Conservation (phyloP, 2,888 invertebrate genomes). For the Nemurella pictetii region DNA sequence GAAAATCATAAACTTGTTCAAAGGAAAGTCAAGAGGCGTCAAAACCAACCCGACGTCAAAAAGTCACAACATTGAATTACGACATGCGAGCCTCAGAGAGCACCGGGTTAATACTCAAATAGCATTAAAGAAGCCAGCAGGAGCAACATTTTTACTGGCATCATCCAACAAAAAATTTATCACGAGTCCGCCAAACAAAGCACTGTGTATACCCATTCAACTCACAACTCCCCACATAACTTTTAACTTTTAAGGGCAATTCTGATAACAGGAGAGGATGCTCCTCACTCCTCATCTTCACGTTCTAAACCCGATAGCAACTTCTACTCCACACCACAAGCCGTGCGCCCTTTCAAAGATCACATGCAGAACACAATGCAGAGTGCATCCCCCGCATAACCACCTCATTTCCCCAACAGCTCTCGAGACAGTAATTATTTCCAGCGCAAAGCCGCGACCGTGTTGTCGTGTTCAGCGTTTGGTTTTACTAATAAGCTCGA, state of each 20-base stretch:
- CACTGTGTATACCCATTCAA: too few species aligned
- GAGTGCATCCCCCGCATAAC: background rate
- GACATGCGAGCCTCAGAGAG: background rate
- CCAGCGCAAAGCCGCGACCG: background rate
- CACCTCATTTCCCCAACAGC: background rate
- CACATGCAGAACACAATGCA: background rate
- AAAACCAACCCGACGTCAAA: background rate
- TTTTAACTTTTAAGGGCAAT: too few species aligned
- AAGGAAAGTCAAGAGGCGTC: background rate
- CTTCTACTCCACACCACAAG: background rate
- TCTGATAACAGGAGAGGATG: too few species aligned
- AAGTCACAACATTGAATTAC: background rate
- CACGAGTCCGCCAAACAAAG: too few species aligned
- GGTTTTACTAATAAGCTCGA: background rate
- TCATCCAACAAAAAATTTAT: too few species aligned
- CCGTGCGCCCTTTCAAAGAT: background rate
- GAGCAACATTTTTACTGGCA: too few species aligned
- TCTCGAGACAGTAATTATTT: background rate
- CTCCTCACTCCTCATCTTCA: too few species aligned
- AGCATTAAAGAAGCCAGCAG: background rate
- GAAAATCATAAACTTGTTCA: background rate
- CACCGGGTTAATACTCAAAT: background rate
- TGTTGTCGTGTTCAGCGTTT: background rate
- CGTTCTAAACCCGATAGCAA: too few species aligned
- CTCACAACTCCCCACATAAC: too few species aligned